Base-by-base conservation (phyloP, 2,113 vertebrate species). In the Progne subis region DNA sequence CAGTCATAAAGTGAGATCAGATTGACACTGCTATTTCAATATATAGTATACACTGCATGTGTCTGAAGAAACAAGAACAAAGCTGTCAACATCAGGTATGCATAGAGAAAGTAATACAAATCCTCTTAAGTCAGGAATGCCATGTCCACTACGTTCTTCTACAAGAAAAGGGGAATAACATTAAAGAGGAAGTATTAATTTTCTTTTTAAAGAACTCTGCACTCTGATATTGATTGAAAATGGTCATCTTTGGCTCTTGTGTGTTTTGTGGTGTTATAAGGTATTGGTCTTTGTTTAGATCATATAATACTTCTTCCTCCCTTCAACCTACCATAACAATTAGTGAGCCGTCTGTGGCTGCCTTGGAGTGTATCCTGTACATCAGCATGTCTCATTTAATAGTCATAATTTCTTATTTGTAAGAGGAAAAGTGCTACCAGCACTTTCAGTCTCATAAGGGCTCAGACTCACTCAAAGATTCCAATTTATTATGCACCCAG, bases 321-420 rank as follows among this genome's bases (percentile, higher is more conserved):
- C 52, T 91, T 69, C 61, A 95, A 64, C 63, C 41, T 96, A 82
- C 92, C 80, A 52, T 95, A 92, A 91, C 95, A 96, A 96, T 97
- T 95, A 96, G 95, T 9, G 20, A 94, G 86, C 79, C 1, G 50
- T 88, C 96, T 95, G 95, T 92, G 94, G 92, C 92, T 96, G 81
- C 88, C 85, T 94, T 83, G 82, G 90, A 97, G 93, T 97, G 82
- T 95, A 96, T 97, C 94, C 93, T 96, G 93, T 95, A 93, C 90
- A 94, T 95, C 93, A 96, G 61, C 4, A 7, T 86, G 71, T 94
- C 88, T 96, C 64, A 69, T 77, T 86, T 94, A 97, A 95, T 87
- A 93, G 90, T 97, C 89, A 94, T 96, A 91, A 97, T 96, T 96
- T 88, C 94, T 95, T 87, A 95, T 95, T 90, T 91, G 76, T 96